These are phyloP conservation scores for Mythimna lalbum DNA, from an alignment of 2,888 invertebrate species.

Conservation along the genomic window DNA sequence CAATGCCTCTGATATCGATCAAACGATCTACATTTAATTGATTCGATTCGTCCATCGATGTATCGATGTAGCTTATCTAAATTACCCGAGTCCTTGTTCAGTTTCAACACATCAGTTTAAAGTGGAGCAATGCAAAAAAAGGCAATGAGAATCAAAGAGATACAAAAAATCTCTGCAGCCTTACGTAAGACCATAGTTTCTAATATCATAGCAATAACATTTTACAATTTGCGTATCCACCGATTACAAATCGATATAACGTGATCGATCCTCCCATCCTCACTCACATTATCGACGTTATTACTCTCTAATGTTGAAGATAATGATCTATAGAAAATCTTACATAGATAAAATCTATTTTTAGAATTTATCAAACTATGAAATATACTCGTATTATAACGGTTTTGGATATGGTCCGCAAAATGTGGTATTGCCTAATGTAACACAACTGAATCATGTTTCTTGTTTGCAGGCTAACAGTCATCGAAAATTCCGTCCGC, in stretches of 20 bases:
- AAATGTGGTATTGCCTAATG: slow-evolving; percentile 52
- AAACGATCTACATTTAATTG: slow-evolving; percentile 78
- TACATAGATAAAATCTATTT: slow-evolving; percentile 18
- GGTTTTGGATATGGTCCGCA: slow-evolving; percentile 5
- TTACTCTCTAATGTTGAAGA: slow-evolving; percentile 35
- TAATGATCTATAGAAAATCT: slow-evolving; percentile 53
- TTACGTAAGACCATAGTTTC: slow-evolving; percentile 59
- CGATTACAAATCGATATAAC: slow-evolving; percentile 61
- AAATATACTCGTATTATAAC: slow-evolving; percentile 34
- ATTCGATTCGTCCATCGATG: slow-evolving; percentile 77
- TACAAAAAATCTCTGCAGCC: slow-evolving; percentile 44
- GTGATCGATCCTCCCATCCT: slow-evolving; percentile 55
- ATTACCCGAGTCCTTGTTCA: slow-evolving; percentile 76
- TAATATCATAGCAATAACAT: slow-evolving; percentile 58
- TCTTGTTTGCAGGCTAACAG: slow-evolving; percentile 81
- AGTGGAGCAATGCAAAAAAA: slow-evolving; percentile 65
- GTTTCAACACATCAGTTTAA: slow-evolving; percentile 75
- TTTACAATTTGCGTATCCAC: slow-evolving; percentile 51
- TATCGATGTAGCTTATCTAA: slow-evolving; percentile 78
- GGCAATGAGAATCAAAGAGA: slow-evolving; percentile 56
- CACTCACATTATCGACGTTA: slow-evolving; percentile 43
- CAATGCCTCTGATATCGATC: slow-evolving; percentile 61
- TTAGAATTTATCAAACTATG: slow-evolving; percentile 26
- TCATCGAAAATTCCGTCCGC: slow-evolving; percentile 73
- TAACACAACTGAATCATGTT: slow-evolving; percentile 60